Base-by-base conservation (phyloP, 2,113 vertebrate genomes). In the Callipepla californica region DNA sequence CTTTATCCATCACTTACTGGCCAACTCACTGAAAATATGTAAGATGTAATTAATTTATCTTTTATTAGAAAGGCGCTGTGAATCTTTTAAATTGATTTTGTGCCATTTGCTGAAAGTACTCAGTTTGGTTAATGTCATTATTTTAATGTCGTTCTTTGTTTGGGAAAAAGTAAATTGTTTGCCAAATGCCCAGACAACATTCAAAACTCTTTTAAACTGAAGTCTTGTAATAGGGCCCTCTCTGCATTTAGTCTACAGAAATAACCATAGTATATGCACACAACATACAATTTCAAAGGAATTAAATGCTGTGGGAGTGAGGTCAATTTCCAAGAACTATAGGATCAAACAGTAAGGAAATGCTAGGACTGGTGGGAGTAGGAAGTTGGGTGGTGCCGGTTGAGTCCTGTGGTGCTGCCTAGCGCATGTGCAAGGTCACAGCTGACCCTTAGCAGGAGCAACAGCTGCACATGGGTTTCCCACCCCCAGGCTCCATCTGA, bases 371-470 rank as follows among this genome's bases (percentile, higher is more conserved):
- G 42, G n/a, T 28, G 44, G 58, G 38, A 14, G 50, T 25, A 77
- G 79, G 48, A 72, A 28, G 25, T 34, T 20, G 30, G 1, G 2
- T 9, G 18, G 62, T 40, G n/a, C 17, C 11, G 14, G 21, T 1
- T 0, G 12, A 67, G 36, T 48, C 30, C 72, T 66, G 72, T 5
- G 1, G 20, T 57, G 50, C 50, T 58, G 38, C n/a, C 22, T 50
- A 51, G 40, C 0, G 4, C 3, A 1, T 0, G 1, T n/a, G 28
- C 40, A 40, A 69, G 70, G 55, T 4, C 38, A 81, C 91, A 96
- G 92, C 85, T 92, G 93, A 69, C 51, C 32, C 26, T 26, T 2
- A 0, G 68, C 81, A 73, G 81, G 48, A 87, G 9, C 5, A 89
- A 51, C 92, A 96, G 79, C 89, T 94, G 91, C 76, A 36, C 68